Evolutionary conservation across 2,113 vertebrate genomes (phyloP).

Genomic region (Numenius arquata): DNA sequence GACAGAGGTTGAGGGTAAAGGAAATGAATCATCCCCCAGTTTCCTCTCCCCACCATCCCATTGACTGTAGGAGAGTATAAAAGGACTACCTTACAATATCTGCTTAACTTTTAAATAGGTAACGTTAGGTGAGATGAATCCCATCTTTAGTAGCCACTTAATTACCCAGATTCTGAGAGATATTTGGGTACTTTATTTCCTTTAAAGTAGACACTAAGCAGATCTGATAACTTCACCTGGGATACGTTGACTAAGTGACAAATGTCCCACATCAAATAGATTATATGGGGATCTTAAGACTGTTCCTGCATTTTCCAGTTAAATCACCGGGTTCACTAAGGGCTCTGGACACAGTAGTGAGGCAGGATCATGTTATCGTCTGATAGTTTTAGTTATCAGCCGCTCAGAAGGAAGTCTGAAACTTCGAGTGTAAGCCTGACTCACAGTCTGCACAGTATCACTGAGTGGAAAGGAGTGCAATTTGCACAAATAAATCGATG

Average conservation of each 20-base stretch:
- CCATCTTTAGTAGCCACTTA: background rate
- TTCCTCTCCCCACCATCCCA: background rate
- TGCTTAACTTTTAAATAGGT: background rate
- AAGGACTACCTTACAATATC: background rate
- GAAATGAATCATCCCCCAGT: conserved; percentile 2
- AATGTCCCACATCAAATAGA: background rate
- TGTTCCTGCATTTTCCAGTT: background rate
- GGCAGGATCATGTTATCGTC: background rate
- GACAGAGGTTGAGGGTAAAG: background rate
- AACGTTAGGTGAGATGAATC: background rate
- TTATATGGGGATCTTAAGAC: background rate
- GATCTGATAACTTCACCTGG: background rate
- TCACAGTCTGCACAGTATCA: background rate
- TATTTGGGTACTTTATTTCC: background rate
- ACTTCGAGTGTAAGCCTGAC: background rate
- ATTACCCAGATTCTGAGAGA: background rate
- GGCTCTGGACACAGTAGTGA: background rate
- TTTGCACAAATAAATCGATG: background rate
- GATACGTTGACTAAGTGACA: background rate
- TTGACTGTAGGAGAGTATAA: background rate
- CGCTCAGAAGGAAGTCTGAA: background rate
- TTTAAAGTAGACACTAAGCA: background rate
- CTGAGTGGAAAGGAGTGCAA: background rate
- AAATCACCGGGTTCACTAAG: background rate
- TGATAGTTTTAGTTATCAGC: background rate